Percentiles rank a stretch among this genome's conserved stretches.
phyloP scores from a whole-genome alignment of 64 coral and sea anemone species.

The Stichodactyla helianthus region DNA sequence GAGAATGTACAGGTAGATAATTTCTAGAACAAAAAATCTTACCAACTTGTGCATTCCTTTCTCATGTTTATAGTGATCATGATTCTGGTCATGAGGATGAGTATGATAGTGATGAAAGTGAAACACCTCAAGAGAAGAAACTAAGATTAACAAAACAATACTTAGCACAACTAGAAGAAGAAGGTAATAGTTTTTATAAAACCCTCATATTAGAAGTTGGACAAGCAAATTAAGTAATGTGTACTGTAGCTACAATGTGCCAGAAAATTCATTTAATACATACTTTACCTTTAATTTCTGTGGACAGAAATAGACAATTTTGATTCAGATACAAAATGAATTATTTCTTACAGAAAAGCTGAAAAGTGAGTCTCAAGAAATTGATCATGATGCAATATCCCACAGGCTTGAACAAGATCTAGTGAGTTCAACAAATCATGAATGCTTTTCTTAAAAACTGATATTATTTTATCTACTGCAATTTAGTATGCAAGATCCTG shows the following conservation, averaged over 20 bases:
- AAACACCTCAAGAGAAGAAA: conserved; percentile 94
- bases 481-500: background rate
- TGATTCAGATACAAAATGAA: background rate
- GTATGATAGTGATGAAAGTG: conserved; percentile 42
- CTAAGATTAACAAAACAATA: conserved; percentile 92
- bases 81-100: conserved; percentile 22
- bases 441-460: background rate
- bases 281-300: too few species aligned
- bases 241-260: too few species aligned
- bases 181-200: conserved; percentile 41
- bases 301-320: too few species aligned
- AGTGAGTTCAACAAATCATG: conserved; percentile 44
- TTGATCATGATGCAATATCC: conserved; percentile 93
- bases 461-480: background rate
- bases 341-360: conserved; percentile 27
- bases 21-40: too few species aligned
- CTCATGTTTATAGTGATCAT: background rate
- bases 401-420: conserved; percentile 94
- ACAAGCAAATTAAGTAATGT: too few species aligned
- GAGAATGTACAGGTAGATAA: too few species aligned
- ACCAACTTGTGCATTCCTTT: background rate
- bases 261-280: too few species aligned
- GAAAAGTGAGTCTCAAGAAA: conserved; percentile 54
- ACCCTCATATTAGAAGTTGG: too few species aligned
- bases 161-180: conserved; percentile 80